Percentiles rank a stretch among this genome's conserved stretches.
These are phyloP conservation scores for Acipenser oxyrinchus DNA, from an alignment of 2,797 vertebrate species.

Conservation along the genomic window DNA sequence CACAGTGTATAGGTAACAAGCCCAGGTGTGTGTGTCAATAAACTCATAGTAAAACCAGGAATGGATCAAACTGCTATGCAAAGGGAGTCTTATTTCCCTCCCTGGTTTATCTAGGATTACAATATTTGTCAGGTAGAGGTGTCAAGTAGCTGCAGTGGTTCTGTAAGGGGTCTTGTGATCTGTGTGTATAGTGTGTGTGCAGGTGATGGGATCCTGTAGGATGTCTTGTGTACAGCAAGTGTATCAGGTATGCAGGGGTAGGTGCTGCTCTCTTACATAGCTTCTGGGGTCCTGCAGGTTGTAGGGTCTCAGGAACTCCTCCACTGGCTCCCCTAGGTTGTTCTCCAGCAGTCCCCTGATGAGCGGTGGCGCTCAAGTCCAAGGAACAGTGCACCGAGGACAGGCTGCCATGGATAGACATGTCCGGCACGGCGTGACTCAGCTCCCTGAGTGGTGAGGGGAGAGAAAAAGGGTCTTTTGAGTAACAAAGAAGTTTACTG, in stretches of 20 bases:
- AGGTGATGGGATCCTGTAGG: too few relatives aligned
- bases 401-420: conserved; percentile 80
- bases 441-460: conserved; percentile 65
- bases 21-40: too few relatives aligned
- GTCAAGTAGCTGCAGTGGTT: too few relatives aligned
- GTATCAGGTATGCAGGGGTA: not conserved
- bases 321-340: conserved; percentile 87
- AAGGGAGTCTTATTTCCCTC: too few relatives aligned
- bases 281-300: conserved; percentile 88
- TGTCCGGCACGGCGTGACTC: conserved; percentile 82
- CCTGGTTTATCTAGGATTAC: too few relatives aligned
- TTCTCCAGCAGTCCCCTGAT: conserved; percentile 85
- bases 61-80: too few relatives aligned
- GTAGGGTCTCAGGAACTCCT: conserved; percentile 90
- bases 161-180: too few relatives aligned
- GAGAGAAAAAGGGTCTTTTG: conserved; percentile 11
- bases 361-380: conserved; percentile 83
- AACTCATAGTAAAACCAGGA: too few relatives aligned
- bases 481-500: not conserved
- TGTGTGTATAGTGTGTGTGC: too few relatives aligned
- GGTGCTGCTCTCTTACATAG: conserved; percentile 65
- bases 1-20: too few relatives aligned
- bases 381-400: conserved; percentile 91
- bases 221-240: too few relatives aligned
- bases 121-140: too few relatives aligned